Conservation (phyloP, 1,140 invertebrate genomes). For the Dreissena polymorpha region DNA sequence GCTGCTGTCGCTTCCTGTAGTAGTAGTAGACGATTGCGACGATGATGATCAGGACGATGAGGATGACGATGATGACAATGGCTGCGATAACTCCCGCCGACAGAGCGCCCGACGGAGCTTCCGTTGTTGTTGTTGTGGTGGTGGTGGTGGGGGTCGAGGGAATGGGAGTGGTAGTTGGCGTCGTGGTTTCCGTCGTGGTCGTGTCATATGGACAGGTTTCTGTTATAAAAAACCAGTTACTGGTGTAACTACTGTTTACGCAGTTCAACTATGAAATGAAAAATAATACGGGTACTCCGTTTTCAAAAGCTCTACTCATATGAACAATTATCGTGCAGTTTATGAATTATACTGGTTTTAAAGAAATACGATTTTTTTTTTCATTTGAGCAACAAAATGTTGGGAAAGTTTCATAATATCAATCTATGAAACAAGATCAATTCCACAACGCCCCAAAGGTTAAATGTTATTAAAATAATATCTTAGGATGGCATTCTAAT, state of each 20-base stretch:
- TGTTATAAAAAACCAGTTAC: background rate
- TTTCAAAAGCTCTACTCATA: too few species aligned
- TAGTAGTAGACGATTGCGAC: constrained; percentile 49
- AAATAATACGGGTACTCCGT: too few species aligned
- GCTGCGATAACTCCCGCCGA: constrained; percentile 39
- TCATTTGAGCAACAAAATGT: too few species aligned
- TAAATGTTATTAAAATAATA: too few species aligned
- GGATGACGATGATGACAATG: constrained; percentile 44
- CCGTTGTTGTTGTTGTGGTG: background rate
- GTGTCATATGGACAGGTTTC: background rate
- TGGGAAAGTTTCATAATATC: too few species aligned
- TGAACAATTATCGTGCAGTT: too few species aligned
- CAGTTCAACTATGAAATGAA: background rate
- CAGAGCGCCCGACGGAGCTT: background rate
- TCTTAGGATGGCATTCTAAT: too few species aligned
- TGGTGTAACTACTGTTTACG: background rate
- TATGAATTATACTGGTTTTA: too few species aligned
- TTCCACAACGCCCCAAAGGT: too few species aligned
- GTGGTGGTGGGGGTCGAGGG: background rate
- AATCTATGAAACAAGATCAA: too few species aligned
- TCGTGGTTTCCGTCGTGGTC: background rate
- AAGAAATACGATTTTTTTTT: too few species aligned
- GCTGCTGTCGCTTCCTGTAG: constrained; percentile 54
- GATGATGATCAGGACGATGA: constrained; percentile 46
- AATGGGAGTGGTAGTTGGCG: background rate